Conservation (phyloP, 2,113 vertebrate species). For the Genyomyrus donnyi region DNA sequence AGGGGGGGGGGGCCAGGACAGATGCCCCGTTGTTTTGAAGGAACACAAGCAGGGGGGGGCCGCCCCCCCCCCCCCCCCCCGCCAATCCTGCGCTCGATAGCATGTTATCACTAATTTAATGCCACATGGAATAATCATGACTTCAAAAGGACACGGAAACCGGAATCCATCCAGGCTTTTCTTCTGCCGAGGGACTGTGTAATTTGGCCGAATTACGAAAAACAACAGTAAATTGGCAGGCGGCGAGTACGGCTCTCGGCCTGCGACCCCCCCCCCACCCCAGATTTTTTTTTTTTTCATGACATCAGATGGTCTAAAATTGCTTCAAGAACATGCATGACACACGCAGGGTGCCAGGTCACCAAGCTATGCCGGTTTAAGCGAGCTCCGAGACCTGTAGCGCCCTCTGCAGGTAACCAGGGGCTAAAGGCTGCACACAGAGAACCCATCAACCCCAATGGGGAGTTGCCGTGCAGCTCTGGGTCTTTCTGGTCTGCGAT, state of each 20-base stretch:
- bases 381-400: not conserved
- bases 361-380: not conserved
- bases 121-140: constrained; percentile 39
- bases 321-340: not conserved
- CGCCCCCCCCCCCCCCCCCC: not conserved
- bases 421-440: not conserved
- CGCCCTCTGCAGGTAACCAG: not conserved
- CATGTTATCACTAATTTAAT: constrained; percentile 48
- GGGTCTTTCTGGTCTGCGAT: not conserved
- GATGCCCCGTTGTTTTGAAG: constrained; percentile 6
- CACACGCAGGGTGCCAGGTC: not conserved
- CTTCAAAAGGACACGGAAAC: constrained; percentile 47
- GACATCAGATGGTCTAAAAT: constrained; percentile 1
- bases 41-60: constrained; percentile 15
- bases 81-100: not conserved
- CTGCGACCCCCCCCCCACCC: not conserved
- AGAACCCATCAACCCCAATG: not conserved
- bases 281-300: not conserved
- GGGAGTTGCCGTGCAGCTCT: not conserved
- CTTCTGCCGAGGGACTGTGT: constrained; percentile 9
- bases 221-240: constrained; percentile 25
- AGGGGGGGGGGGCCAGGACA: not conserved
- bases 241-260: not conserved
- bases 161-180: constrained; percentile 27
- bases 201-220: constrained; percentile 25